Evolutionary conservation across 2,888 invertebrate species (phyloP), one percentile per base, ranked within the genome.

Genomic region (Lomographa bimaculata): DNA sequence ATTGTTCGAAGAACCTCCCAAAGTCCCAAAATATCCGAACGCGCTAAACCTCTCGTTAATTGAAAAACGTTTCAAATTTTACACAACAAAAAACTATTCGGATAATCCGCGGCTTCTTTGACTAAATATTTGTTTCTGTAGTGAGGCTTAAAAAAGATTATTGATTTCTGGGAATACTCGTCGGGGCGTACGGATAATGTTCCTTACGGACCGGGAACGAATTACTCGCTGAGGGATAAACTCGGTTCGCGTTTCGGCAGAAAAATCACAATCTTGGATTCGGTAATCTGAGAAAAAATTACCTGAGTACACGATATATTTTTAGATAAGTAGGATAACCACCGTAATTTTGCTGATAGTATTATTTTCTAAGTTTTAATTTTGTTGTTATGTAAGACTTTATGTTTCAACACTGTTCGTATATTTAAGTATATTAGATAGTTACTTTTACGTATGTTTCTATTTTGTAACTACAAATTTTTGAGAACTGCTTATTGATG

Each of bases 81-180:
- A 71, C 70, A 65, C 71, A 58, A 57, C 57, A 68, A 79, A 81
- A 81, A 83, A 80, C 73, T 74, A 64, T 65, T 72, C 57, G 36
- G 65, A 72, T 83, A 79, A 85, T 80, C 85, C 83, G 86, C 89
- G 89, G 89, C 71, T 23, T 64, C 86, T 87, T 89, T 89, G 84
- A 84, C 72, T 79, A 66, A 64, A 76, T 79, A 74, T 81, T 85
- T 83, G 84, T 84, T 86, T 87, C 81, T 76, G 59, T 66, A 67
- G 72, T 68, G 58, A 69, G 67, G 64, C 68, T 71, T 78, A 78
- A 87, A 85, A 85, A 86, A 78, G 86, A 81, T 89, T 85, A 86
- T 80, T 79, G 81, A 81, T 81, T 87, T 89, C 89, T 72, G 49
- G 59, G 89, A 85, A 85, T 73, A 79, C 54, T 71, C 71, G 71